phyloP scores from a whole-genome alignment of 2,113 vertebrate genomes.

The Callocephalon fimbriatum region DNA sequence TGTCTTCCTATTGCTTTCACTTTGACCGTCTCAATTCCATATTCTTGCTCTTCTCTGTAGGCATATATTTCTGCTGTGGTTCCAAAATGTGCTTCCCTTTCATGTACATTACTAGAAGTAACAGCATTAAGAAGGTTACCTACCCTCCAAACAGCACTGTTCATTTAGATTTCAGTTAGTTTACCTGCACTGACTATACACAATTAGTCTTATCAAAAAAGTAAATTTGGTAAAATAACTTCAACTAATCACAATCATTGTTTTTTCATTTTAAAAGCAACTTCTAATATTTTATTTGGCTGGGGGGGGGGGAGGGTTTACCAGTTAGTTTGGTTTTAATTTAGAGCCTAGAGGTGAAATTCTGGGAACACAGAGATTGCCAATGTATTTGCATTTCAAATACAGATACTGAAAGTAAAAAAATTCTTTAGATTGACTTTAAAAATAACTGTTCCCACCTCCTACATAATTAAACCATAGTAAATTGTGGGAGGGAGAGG shows the following conservation, averaged over 20 bases:
- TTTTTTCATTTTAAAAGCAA: not conserved
- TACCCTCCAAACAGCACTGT: not conserved
- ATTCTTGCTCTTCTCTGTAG: slow-evolving; percentile 94
- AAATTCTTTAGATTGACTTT: not conserved
- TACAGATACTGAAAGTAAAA: not conserved
- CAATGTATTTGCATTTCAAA: not conserved
- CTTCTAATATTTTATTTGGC: not conserved
- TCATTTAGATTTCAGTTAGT: not conserved
- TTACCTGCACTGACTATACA: not conserved
- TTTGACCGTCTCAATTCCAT: slow-evolving; percentile 96
- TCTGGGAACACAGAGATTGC: not conserved
- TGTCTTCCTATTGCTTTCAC: slow-evolving; percentile 97
- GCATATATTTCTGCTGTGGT: slow-evolving; percentile 98
- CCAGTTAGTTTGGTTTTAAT: not conserved
- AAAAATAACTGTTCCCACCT: not conserved
- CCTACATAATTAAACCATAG: not conserved
- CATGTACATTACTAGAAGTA: slow-evolving; percentile 78
- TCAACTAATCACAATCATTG: not conserved
- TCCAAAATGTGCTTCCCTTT: slow-evolving; percentile 90
- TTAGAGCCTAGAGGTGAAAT: not conserved
- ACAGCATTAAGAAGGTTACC: not conserved
- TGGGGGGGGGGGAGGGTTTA: rapidly evolving
- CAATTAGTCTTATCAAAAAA: not conserved
- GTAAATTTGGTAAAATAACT: not conserved
- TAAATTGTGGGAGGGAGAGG: not conserved